Evolutionary conservation across 92 coral and sea anemone species (phyloP), one percentile per base, ranked within the genome.

Genomic region (Phenganax marumi): DNA sequence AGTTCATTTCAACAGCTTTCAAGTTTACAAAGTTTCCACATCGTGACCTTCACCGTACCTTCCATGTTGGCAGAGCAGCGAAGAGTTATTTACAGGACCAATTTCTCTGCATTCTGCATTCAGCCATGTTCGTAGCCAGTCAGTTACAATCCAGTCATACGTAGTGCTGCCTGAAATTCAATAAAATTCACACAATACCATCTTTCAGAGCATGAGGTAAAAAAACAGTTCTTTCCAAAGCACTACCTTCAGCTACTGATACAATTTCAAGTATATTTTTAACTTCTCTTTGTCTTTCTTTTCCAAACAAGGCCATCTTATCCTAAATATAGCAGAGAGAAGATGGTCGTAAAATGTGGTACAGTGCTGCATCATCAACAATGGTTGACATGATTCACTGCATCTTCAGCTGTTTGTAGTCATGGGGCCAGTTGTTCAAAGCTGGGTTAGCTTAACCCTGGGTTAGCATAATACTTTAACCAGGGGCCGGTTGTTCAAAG

Each of bases 71-170:
- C 97, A 93, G n/a, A 93, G 73, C 7, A 93, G 88, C 12, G 92
- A 90, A 4, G 97, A 86, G 78, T 93, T 88, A 51, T 93, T 97
- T 50, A 93, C 90, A 18, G 97, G 97, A 2, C 91, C 92, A 14
- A 24, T 72, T 0, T 89, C 91, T 25, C 70, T 68, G 61, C 88
- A 89, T 66, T 94, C 98, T 24, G 57, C 62, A 69, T 84, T 87
- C 76, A 94, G 84, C 98, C 98, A 94, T 22, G 75, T 78, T 68
- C 92, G 83, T 25, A 94, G 73, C 98, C 98, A 94, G 16, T 90
- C 92, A 21, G 93, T 89, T 14, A 88, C 84, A n/a, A 94, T 81
- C 98, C 98, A 94, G 75, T 94, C 98, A 75, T 77, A 89, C 17
- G 85, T 84, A 10, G 65, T 17, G 51, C 54, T 88, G 74, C 60